Conservation (phyloP, 2,113 vertebrate species). For the Cyrtonyx montezumae region DNA sequence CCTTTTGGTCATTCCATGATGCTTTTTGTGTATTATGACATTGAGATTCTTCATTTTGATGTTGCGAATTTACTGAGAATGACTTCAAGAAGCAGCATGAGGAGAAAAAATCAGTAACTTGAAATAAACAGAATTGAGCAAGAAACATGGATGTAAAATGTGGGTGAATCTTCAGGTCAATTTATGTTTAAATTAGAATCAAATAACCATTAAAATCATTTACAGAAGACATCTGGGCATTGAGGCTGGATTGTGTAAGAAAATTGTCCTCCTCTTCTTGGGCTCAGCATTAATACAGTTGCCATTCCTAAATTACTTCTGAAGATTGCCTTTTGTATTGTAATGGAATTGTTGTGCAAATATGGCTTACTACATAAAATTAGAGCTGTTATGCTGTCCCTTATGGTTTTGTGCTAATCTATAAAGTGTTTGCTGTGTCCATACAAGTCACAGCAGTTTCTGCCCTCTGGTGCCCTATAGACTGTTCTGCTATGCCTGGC, state of each 20-base stretch:
- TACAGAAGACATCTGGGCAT: slow-evolving; percentile 46
- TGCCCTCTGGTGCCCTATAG: slow-evolving; percentile 61
- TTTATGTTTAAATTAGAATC: slow-evolving; percentile 72
- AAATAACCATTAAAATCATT: slow-evolving; percentile 72
- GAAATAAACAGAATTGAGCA: slow-evolving; percentile 57
- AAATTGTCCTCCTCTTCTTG: slow-evolving; percentile 69
- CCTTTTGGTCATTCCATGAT: neutral
- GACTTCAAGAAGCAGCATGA: neutral
- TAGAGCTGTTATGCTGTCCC: slow-evolving; percentile 36
- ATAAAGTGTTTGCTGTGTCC: slow-evolving; percentile 4
- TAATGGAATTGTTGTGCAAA: slow-evolving; percentile 76
- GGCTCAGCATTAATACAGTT: slow-evolving; percentile 64
- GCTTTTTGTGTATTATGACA: neutral
- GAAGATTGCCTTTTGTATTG: slow-evolving; percentile 66
- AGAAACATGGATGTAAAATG: slow-evolving; percentile 14
- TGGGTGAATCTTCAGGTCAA: slow-evolving; percentile 53
- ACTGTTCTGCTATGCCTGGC: slow-evolving; percentile 1
- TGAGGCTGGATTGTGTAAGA: slow-evolving; percentile 24
- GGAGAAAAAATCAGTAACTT: neutral
- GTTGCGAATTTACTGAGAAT: neutral
- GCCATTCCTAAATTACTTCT: slow-evolving; percentile 67
- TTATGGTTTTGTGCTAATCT: slow-evolving; percentile 35
- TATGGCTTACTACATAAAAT: slow-evolving; percentile 69
- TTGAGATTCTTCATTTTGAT: neutral
- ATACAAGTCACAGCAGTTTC: slow-evolving; percentile 24